These are phyloP conservation scores for human DNA, from an alignment of 2,113 vertebrate species.

Conservation along the genomic window GRCh38 chr9:131852001-131852500, in stretches of 20 bases:
- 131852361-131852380: too few species aligned
- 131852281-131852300: neutral
- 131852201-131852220: neutral
- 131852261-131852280: neutral
- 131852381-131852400: neutral
- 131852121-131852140: neutral
- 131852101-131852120: fast-evolving
- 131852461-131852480: neutral
- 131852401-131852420: neutral
- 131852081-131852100: fast-evolving
- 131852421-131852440: neutral
- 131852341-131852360: neutral
- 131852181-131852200: neutral
- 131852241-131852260: neutral
- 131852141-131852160: neutral
- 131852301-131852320: neutral
- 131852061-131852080: neutral
- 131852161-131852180: neutral
- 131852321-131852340: too few species aligned
- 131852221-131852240: neutral
- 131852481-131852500: neutral
- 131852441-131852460: neutral
- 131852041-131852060: neutral
- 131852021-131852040: fast-evolving
- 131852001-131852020: neutral